phyloP scores from a whole-genome alignment of 1,140 invertebrate genomes.

The Drosophila simulans region DNA sequence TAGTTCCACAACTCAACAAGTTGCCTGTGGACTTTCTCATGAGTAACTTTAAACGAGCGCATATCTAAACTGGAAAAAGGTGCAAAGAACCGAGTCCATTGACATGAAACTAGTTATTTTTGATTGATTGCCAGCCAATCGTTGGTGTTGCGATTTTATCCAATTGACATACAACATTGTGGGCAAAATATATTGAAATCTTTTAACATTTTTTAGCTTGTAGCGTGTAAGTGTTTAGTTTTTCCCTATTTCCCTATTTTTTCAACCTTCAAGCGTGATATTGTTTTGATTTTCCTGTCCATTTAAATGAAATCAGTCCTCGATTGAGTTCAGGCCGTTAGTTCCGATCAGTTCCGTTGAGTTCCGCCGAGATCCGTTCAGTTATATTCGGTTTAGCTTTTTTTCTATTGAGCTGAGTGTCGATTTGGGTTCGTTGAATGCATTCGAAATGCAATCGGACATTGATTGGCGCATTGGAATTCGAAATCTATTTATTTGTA shows the following conservation, averaged over 20 bases:
- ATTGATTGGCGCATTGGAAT: constrained; percentile 24
- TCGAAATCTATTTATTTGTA: neutral
- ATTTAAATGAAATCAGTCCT: constrained; percentile 1
- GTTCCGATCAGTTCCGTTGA: constrained; percentile 9
- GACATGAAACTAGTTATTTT: neutral
- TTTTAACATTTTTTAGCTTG: too few species aligned
- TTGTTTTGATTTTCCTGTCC: constrained; percentile 1
- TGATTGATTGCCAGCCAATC: neutral
- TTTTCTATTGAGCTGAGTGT: constrained; percentile 7
- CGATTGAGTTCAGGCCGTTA: constrained; percentile 18
- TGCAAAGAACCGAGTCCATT: neutral
- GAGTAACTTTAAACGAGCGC: too few species aligned
- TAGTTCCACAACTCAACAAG: neutral
- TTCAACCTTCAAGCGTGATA: constrained; percentile 2
- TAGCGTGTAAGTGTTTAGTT: neutral
- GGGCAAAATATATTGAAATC: too few species aligned
- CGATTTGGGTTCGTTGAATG: constrained; percentile 12
- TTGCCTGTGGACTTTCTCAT: neutral
- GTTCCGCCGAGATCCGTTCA: neutral
- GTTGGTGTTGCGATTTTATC: neutral
- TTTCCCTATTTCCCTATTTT: neutral
- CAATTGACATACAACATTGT: neutral
- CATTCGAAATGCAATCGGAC: constrained; percentile 35
- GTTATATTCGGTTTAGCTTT: constrained; percentile 18
- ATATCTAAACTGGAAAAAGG: neutral